Conservation (phyloP, 2,113 vertebrate genomes). For the Pterocles gutturalis region DNA sequence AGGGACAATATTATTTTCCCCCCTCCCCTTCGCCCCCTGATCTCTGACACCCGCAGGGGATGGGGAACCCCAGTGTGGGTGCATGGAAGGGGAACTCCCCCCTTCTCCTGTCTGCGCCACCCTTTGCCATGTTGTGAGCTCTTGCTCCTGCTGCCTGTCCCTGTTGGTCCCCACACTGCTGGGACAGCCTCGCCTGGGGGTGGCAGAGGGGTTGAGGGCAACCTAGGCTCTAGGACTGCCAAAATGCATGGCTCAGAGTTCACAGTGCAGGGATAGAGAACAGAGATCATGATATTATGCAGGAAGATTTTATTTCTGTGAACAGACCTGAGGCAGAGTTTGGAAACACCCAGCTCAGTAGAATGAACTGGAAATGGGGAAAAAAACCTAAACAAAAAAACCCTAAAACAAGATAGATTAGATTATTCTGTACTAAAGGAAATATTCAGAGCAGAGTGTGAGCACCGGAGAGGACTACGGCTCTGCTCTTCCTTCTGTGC, state of each 20-base stretch:
- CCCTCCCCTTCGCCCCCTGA: no score
- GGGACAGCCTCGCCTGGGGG: not conserved
- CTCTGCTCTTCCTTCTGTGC: not conserved
- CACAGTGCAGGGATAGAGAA: not conserved
- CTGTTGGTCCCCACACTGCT: accelerated
- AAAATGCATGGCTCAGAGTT: accelerated
- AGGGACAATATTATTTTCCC: not conserved
- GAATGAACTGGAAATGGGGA: not conserved
- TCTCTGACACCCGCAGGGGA: not conserved
- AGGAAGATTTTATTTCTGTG: not conserved
- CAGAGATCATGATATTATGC: not conserved
- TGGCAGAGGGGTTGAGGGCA: not conserved
- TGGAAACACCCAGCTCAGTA: not conserved
- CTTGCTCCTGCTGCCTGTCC: not conserved
- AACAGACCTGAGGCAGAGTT: not conserved
- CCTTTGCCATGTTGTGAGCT: not conserved
- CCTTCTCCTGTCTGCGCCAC: not conserved
- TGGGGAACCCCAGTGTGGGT: accelerated
- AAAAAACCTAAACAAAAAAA: not conserved
- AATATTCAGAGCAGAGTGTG: not conserved
- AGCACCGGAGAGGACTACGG: not conserved
- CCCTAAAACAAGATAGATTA: not conserved
- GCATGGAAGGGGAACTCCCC: not conserved
- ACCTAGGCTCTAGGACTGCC: no score
- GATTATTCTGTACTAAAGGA: not conserved